phyloP scores from a whole-genome alignment of 1,140 invertebrate species.

The Microplitis demolitor region DNA sequence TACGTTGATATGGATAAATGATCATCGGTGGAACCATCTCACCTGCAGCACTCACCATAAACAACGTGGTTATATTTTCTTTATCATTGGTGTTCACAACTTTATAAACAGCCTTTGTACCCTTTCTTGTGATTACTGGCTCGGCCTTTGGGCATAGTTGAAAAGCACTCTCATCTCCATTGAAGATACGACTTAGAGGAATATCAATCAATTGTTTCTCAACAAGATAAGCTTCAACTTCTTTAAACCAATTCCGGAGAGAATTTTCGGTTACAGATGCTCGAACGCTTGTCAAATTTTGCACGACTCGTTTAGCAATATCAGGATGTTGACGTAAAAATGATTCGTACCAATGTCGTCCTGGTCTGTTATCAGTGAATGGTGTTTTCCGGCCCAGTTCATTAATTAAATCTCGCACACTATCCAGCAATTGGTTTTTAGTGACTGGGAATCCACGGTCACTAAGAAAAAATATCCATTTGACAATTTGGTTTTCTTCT shows the following conservation, averaged over 20 bases:
- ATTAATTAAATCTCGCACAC: conserved; percentile 28
- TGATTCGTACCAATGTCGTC: conserved; percentile 45
- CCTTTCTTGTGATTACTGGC: conserved; percentile 39
- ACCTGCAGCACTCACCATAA: conserved; percentile 39
- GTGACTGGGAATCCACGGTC: conserved; percentile 10
- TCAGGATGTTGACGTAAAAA: conserved; percentile 43
- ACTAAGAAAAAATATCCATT: conserved; percentile 17
- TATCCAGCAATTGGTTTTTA: conserved; percentile 10
- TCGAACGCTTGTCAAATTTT: background rate
- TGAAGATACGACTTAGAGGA: conserved; percentile 30
- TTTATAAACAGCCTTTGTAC: conserved; percentile 37
- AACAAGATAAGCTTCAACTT: conserved; percentile 39
- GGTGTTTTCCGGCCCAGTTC: conserved; percentile 27
- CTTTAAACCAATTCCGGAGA: conserved; percentile 43
- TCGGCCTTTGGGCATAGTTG: conserved; percentile 38
- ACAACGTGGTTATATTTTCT: conserved; percentile 43
- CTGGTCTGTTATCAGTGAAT: conserved; percentile 43
- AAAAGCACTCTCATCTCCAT: conserved; percentile 42
- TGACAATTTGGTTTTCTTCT: conserved; percentile 13
- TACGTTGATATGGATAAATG: conserved; percentile 32
- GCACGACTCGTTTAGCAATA: conserved; percentile 35
- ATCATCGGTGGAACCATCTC: conserved; percentile 34
- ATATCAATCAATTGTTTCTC: conserved; percentile 29
- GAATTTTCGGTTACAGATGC: conserved; percentile 36
- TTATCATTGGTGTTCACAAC: conserved; percentile 37